phyloP scores from a whole-genome alignment of 35 echinoderm and acorn worm genomes.

The Heliocidaris erythrogramma region DNA sequence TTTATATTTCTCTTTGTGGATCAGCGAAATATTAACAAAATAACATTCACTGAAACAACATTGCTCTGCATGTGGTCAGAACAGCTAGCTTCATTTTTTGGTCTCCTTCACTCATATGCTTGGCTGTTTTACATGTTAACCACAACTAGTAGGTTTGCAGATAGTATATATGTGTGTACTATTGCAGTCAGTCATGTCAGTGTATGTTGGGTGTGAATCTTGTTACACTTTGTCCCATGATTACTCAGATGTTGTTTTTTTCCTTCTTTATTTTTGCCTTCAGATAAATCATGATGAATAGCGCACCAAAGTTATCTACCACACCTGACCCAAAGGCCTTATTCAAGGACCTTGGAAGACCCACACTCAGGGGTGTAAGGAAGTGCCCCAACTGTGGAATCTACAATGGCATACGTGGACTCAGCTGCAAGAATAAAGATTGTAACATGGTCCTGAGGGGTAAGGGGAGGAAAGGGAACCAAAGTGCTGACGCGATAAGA shows the following conservation, averaged over 20 bases:
- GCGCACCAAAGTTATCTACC: conserved; percentile 2
- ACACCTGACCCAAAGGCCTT: conserved; percentile 56
- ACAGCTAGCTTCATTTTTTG: too few species aligned
- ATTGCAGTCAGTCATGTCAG: too few species aligned
- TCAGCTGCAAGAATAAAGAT: conserved; percentile 97
- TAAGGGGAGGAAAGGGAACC: conserved; percentile 71
- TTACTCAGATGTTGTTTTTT: neutral
- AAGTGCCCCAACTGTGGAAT: conserved; percentile 96
- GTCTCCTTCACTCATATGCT: too few species aligned
- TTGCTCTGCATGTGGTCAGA: too few species aligned
- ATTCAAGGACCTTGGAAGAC: conserved; percentile 91
- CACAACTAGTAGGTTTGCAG: too few species aligned
- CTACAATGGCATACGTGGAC: conserved; percentile 90
- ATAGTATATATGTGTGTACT: too few species aligned
- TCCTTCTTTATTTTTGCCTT: neutral
- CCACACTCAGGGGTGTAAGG: conserved; percentile 88
- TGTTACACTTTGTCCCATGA: neutral
- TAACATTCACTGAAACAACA: too few species aligned
- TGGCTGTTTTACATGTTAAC: too few species aligned
- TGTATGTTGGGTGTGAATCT: too few species aligned
- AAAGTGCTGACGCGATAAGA: conserved; percentile 93
- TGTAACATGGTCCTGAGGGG: conserved; percentile 92
- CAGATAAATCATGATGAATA: neutral
- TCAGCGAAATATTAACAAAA: too few species aligned
- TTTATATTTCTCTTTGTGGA: too few species aligned